phyloP scores from a whole-genome alignment of 2,888 invertebrate genomes.

The Drosophila leonis region DNA sequence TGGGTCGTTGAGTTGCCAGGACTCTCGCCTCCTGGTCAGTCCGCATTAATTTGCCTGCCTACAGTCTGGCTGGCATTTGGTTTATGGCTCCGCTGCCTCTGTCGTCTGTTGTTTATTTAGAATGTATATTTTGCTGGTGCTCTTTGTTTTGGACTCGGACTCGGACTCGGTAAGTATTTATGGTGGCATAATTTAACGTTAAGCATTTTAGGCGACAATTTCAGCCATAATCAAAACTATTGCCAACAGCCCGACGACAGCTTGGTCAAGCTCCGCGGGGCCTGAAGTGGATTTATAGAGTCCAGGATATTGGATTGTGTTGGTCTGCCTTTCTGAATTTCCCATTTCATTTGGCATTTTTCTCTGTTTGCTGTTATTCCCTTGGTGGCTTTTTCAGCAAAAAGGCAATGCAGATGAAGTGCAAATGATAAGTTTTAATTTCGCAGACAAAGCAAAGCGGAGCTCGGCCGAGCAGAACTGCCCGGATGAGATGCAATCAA shows the following conservation, averaged over 20 bases:
- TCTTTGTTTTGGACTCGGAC: slow-evolving; percentile 43
- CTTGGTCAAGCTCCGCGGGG: slow-evolving; percentile 17
- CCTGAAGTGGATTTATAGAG: slow-evolving; percentile 61
- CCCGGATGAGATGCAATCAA: slow-evolving; percentile 67
- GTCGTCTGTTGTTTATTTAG: slow-evolving; percentile 64
- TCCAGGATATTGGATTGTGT: slow-evolving; percentile 75
- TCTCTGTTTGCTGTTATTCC: slow-evolving; percentile 27
- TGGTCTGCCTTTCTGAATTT: slow-evolving; percentile 27
- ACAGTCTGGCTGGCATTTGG: slow-evolving; percentile 30
- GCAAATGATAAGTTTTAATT: slow-evolving; percentile 76
- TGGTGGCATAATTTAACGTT: slow-evolving; percentile 77
- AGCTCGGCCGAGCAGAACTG: slow-evolving; percentile 11
- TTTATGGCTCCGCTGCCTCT: slow-evolving; percentile 36
- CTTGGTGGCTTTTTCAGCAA: slow-evolving; percentile 25
- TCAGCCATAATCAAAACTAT: slow-evolving; percentile 71
- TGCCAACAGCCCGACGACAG: slow-evolving; percentile 31
- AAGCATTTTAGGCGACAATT: slow-evolving; percentile 77
- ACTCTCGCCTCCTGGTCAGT: slow-evolving; percentile 35
- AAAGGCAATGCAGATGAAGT: slow-evolving; percentile 63
- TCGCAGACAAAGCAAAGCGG: slow-evolving; percentile 35
- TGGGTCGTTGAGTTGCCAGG: slow-evolving; percentile 27
- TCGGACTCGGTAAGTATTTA: slow-evolving; percentile 57
- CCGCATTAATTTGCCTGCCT: slow-evolving; percentile 67
- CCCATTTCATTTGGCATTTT: slow-evolving; percentile 5
- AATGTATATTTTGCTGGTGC: slow-evolving; percentile 60